A percentile compares a stretch with the other conserved stretches of the same genome.
Conservation (phyloP, 2,888 invertebrate species). For the Acrobasis consociella region DNA sequence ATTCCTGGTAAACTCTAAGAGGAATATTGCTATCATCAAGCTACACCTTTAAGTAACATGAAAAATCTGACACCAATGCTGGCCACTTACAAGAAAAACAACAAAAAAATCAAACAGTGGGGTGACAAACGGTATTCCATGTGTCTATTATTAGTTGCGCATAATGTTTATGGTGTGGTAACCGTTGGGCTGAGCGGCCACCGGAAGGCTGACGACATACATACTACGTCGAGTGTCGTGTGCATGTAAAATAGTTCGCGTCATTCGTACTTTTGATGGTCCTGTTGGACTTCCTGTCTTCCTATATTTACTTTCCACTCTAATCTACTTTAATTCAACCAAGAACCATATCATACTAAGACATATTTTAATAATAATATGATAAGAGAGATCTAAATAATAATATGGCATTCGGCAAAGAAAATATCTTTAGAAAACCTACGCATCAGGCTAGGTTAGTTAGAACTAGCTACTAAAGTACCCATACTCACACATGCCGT, state of each 20-base stretch:
- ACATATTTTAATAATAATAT: neutral
- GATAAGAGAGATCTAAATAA: too few relatives aligned
- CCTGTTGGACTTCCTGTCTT: conserved; percentile 35
- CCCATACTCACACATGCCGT: too few relatives aligned
- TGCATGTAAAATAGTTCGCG: conserved; percentile 56
- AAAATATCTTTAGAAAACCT: too few relatives aligned
- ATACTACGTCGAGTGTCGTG: conserved; percentile 45
- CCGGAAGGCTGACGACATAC: conserved; percentile 68
- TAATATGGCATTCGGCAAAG: too few relatives aligned
- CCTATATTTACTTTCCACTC: conserved; percentile 7
- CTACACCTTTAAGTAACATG: too few relatives aligned
- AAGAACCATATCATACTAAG: neutral
- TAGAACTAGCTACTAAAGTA: too few relatives aligned
- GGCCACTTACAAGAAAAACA: too few relatives aligned
- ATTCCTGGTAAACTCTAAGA: too few relatives aligned
- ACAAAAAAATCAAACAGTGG: neutral
- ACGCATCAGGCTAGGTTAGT: too few relatives aligned
- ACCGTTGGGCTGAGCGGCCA: conserved; percentile 47
- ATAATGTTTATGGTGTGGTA: conserved; percentile 47
- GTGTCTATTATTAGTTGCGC: conserved; percentile 33
- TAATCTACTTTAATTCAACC: neutral
- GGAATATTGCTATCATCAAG: too few relatives aligned
- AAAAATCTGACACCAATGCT: too few relatives aligned
- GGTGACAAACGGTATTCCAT: conserved; percentile 34
- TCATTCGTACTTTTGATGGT: conserved; percentile 55